A percentile compares a stretch with the other conserved stretches of the same genome.
phyloP scores from a whole-genome alignment of 2,797 vertebrate genomes.

The Urophycis tenuis region DNA sequence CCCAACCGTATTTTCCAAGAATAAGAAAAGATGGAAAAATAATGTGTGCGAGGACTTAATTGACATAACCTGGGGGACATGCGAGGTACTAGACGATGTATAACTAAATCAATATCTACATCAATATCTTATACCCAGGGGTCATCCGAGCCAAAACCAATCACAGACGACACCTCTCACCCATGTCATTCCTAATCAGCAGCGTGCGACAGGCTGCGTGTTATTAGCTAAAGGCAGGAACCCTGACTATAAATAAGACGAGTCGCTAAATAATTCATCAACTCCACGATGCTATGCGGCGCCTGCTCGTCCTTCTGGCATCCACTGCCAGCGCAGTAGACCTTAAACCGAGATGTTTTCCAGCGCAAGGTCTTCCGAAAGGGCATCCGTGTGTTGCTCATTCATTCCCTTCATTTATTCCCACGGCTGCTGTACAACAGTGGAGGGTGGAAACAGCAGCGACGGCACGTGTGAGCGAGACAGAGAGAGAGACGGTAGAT shows the following conservation, averaged over 20 bases:
- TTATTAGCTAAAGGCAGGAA: slow-evolving; percentile 33
- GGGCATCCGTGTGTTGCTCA: neutral
- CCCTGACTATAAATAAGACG: slow-evolving; percentile 20
- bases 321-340: neutral
- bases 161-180: neutral
- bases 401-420: neutral
- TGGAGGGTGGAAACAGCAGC: neutral
- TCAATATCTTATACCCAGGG: slow-evolving; percentile 17
- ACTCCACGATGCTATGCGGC: neutral
- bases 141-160: slow-evolving; percentile 10
- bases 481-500: neutral
- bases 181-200: slow-evolving; percentile 32
- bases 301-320: neutral
- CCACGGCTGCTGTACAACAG: neutral
- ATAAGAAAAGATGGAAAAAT: neutral
- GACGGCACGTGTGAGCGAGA: neutral
- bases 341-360: neutral
- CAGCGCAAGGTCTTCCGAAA: neutral
- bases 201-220: slow-evolving; percentile 14
- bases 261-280: neutral
- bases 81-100: slow-evolving; percentile 12
- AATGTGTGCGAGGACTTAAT: neutral
- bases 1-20: neutral
- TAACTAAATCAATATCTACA: slow-evolving; percentile 25
- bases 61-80: slow-evolving; percentile 19